Evolutionary conservation across 2,888 invertebrate species (phyloP), one percentile per base, ranked within the genome.

Genomic region (Antitype chi): DNA sequence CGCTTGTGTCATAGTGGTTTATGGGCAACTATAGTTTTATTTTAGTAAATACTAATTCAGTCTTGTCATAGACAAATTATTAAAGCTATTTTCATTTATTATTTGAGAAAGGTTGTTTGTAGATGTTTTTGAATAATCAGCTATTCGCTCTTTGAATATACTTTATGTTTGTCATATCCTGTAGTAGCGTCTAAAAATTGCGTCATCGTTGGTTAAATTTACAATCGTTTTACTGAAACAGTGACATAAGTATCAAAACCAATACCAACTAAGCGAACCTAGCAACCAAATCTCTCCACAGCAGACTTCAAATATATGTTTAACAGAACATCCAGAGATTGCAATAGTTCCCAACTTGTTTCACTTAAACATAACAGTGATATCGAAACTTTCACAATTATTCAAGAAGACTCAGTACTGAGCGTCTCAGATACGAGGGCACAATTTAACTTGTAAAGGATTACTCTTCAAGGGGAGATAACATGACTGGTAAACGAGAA

Each of bases 361-460:
- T 85, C 76, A 86, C 84, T 88, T 87, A 78, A 85, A 87, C 87
- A 84, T 85, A 85, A 87, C 86, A 81, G 32, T 62, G 77, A 76
- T 77, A 87, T 84, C 82, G 81, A 83, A 89, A 89, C 85, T 88
- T 87, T 76, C 76, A 87, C 85, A 86, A 88, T 89, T 89, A 89
- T 87, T 89, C 89, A 89, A 76, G 74, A 76, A 66, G 81, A 85
- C 81, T 69, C 77, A 76, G 55, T 74, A 76, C 80, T 74, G 59
- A 74, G 78, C 66, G 69, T 68, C 72, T 75, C 76, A 86, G 86
- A 85, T 89, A 87, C 85, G 86, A 81, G 71, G 76, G 82, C 76
- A 82, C 80, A 88, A 85, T 89, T 85, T 85, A 87, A 87, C 85
- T 88, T 88, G 85, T 86, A 82, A 77, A 84, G 85, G 88, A 90